These are phyloP conservation scores for Sebastes hubbsi DNA, from an alignment of 2,797 vertebrate genomes.

Conservation along the genomic window DNA sequence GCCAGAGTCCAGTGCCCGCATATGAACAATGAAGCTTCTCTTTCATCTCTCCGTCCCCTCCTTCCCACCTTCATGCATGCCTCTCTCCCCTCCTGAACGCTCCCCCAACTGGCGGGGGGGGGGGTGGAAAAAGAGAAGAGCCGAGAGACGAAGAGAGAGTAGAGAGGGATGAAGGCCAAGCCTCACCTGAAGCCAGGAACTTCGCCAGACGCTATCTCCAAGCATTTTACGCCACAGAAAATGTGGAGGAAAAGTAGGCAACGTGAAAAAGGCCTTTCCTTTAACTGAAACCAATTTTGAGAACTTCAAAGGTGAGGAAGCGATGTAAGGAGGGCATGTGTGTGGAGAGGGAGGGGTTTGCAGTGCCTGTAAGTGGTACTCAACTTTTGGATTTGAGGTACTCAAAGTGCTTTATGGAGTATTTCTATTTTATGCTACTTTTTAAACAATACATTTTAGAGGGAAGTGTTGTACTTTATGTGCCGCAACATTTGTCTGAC, in stretches of 20 bases:
- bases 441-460: background rate
- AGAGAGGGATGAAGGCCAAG: background rate
- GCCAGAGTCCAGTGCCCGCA: constrained; percentile 40
- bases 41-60: constrained; percentile 36
- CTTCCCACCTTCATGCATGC: background rate
- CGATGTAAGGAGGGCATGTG: background rate
- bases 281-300: background rate
- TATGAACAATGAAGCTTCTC: constrained; percentile 59
- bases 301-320: constrained; percentile 38
- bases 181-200: constrained; percentile 23
- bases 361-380: background rate
- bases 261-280: background rate
- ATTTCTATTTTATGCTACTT: background rate
- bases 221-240: background rate
- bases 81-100: background rate
- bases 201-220: background rate
- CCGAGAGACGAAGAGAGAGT: background rate
- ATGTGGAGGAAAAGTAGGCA: background rate
- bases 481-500: too few species aligned
- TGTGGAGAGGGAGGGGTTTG: background rate
- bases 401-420: background rate
- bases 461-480: background rate
- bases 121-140: background rate
- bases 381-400: background rate
- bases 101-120: background rate